phyloP scores from a whole-genome alignment of 1,140 invertebrate species.

The Drosophila sproati region DNA sequence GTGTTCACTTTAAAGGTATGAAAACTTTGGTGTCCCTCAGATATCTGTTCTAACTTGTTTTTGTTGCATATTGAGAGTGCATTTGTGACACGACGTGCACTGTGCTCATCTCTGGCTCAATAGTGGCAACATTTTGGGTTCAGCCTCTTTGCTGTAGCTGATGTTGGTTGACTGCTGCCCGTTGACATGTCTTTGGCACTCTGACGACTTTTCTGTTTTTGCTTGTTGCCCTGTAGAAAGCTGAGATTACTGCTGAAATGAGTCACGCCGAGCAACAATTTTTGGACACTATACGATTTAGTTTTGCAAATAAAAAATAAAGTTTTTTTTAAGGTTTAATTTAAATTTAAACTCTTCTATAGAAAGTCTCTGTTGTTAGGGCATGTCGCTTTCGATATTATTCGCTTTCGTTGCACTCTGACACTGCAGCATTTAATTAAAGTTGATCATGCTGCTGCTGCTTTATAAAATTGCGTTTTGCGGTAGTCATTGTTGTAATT shows the following conservation, averaged over 20 bases:
- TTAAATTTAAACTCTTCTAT: background rate
- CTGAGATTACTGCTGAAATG: background rate
- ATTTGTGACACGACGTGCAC: slow-evolving; percentile 3
- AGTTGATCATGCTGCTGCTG: slow-evolving; percentile 25
- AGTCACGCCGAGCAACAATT: background rate
- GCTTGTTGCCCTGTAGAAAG: slow-evolving; percentile 21
- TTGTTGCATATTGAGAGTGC: no score
- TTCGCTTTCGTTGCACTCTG: slow-evolving; percentile 5
- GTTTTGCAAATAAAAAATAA: no score
- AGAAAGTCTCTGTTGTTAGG: background rate
- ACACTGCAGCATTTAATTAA: slow-evolving; percentile 36
- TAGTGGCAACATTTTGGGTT: slow-evolving; percentile 15
- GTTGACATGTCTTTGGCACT: slow-evolving; percentile 49
- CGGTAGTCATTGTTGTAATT: slow-evolving; percentile 38
- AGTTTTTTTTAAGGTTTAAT: no score
- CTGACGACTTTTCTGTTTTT: slow-evolving; percentile 18
- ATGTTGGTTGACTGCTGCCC: slow-evolving; percentile 21
- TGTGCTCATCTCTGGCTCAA: slow-evolving; percentile 16
- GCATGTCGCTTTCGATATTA: background rate
- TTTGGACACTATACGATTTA: background rate
- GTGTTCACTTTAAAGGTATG: no score
- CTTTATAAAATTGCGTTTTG: slow-evolving; percentile 42
- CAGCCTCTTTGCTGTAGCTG: slow-evolving; percentile 50
- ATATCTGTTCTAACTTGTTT: no score
- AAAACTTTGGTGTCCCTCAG: no score